These are phyloP conservation scores for Dasypolia templi DNA, from an alignment of 2,888 invertebrate genomes.

Conservation along the genomic window DNA sequence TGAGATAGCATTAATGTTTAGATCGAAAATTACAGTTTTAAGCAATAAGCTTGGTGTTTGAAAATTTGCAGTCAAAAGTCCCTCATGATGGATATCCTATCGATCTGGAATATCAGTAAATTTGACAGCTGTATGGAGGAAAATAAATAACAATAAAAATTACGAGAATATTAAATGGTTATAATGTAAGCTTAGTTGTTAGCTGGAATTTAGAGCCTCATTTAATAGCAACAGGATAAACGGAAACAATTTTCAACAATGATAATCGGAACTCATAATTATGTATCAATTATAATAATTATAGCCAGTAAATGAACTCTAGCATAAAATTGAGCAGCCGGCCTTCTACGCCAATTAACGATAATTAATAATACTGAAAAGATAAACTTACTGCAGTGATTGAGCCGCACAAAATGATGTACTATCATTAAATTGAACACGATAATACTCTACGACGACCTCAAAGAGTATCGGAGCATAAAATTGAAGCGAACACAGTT, in stretches of 20 bases:
- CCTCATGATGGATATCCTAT: no score
- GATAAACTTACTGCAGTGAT: slow-evolving; percentile 28
- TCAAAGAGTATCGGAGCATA: slow-evolving; percentile 64
- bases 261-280: neutral
- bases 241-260: neutral
- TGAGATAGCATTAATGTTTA: neutral
- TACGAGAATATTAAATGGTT: neutral
- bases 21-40: neutral
- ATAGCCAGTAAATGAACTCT: neutral
- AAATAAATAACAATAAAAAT: no score
- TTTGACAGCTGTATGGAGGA: no score
- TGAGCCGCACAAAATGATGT: slow-evolving; percentile 28
- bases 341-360: neutral
- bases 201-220: neutral
- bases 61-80: neutral
- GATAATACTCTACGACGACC: slow-evolving; percentile 53
- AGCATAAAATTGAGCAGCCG: neutral
- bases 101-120: neutral
- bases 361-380: slow-evolving; percentile 22
- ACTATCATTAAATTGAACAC: slow-evolving; percentile 54
- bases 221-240: neutral
- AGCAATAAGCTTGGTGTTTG: neutral
- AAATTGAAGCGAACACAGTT: slow-evolving; percentile 71
- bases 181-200: neutral
- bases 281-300: slow-evolving; percentile 11